These are phyloP conservation scores for Stigmatopora argus DNA, from an alignment of 2,113 vertebrate genomes.

Conservation along the genomic window DNA sequence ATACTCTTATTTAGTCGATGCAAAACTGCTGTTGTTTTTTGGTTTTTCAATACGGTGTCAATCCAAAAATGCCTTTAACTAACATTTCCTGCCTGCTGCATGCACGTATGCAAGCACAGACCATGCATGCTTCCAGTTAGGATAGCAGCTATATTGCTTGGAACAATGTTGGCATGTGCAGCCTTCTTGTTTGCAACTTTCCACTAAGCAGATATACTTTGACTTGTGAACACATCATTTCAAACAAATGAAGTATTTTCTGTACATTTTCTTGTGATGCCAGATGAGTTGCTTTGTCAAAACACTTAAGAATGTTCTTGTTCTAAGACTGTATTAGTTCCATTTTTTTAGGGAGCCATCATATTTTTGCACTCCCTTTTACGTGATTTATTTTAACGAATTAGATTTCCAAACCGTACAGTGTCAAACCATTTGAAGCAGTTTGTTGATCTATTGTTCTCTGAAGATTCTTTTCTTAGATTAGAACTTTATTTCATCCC, in stretches of 20 bases:
- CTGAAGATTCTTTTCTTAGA: too few relatives aligned
- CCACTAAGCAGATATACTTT: slow-evolving; percentile 9
- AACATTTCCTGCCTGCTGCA: slow-evolving; percentile 33
- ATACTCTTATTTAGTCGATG: too few relatives aligned
- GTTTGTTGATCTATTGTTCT: background rate
- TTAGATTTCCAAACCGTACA: too few relatives aligned
- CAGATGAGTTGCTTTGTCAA: background rate
- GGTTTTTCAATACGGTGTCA: slow-evolving; percentile 29
- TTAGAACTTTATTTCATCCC: too few relatives aligned
- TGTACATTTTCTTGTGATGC: background rate
- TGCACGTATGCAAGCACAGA: slow-evolving; percentile 21
- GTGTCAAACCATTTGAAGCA: too few relatives aligned
- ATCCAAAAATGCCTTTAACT: background rate
- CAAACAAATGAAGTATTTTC: background rate
- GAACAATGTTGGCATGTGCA: slow-evolving; percentile 19
- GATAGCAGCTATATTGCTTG: slow-evolving; percentile 17
- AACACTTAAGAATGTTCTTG: background rate
- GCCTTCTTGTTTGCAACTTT: slow-evolving; percentile 2
- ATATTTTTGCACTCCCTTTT: slow-evolving; percentile 13
- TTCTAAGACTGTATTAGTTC: background rate
- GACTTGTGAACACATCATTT: background rate
- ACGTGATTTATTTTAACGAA: slow-evolving; percentile 6
- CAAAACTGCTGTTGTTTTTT: slow-evolving; percentile 20
- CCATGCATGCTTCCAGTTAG: slow-evolving; percentile 30
- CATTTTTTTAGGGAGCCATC: slow-evolving; percentile 6